Evolutionary conservation across 2,888 invertebrate genomes (phyloP).

Genomic region (Oxytorus armatus): DNA sequence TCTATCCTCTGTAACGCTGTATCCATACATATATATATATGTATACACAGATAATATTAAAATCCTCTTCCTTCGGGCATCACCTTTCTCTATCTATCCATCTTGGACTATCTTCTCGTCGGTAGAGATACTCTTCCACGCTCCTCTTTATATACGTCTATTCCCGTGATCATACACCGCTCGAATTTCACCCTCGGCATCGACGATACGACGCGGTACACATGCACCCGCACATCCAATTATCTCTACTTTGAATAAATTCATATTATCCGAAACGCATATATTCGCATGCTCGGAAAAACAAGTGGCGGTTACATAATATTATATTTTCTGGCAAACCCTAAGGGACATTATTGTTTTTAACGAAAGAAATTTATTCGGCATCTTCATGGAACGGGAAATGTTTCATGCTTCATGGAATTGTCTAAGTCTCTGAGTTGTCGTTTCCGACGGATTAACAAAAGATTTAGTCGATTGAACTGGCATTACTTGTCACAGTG

Average conservation of each 20-base stretch:
- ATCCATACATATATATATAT: background rate
- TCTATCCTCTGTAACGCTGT: constrained; percentile 45
- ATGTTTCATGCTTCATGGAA: no score
- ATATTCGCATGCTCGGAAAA: constrained; percentile 18
- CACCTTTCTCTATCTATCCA: constrained; percentile 53
- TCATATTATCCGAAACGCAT: constrained; percentile 42
- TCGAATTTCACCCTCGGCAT: constrained; percentile 13
- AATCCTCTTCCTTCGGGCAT: constrained; percentile 23
- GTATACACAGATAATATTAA: constrained; percentile 30
- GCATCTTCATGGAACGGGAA: no score
- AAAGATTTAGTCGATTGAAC: no score
- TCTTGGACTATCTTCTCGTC: constrained; percentile 25
- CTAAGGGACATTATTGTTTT: no score
- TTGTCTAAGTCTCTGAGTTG: no score
- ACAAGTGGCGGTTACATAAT: no score
- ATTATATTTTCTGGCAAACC: no score
- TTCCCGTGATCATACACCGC: no score
- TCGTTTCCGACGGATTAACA: no score
- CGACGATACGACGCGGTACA: background rate
- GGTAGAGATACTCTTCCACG: constrained; percentile 2
- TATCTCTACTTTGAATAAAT: constrained; percentile 48
- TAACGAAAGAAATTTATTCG: no score
- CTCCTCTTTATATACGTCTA: constrained; percentile 22
- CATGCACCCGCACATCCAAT: constrained; percentile 38
- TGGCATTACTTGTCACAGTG: no score